Evolutionary conservation across 1,140 invertebrate species (phyloP), one percentile per base, ranked within the genome.

Genomic region (Pogonognathellus flavescens): DNA sequence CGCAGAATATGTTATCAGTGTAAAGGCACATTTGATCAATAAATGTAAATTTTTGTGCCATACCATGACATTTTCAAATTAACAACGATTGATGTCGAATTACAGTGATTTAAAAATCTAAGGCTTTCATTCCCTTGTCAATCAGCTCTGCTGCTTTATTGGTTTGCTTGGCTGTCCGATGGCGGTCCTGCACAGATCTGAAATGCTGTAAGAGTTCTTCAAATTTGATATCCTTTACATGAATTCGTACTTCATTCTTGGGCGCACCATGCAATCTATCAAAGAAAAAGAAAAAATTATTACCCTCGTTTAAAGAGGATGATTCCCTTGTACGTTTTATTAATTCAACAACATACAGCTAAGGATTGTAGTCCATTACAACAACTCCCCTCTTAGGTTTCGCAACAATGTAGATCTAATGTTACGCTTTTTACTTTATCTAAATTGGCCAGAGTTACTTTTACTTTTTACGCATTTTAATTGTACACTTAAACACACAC

Each of bases 141-240:
- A 89, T 88, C 14, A 91, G 41, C 41, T 88, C 89, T 49, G 90
- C 89, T 52, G 89, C 90, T 59, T 91, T 90, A 31, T 89, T 90
- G 13, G 89, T 84, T 72, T 92, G 92, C 89, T 93, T 94, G 41
- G 92, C 92, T 82, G 92, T 91, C 87, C 92, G 92, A 86, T 94
- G 93, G 84, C 92, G 92, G 70, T 94, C 92, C 91, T 95, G 94
- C 57, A 94, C 92, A 70, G 89, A 88, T 60, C 93, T 91, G 89
- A 95, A 95, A 90, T 95, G 93, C 80, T 91, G 86, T 5, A 95
- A 89, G 6, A 95, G 89, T 84, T 93, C 90, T 22, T 92, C 89
- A 90, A 95, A 95, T 86, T 95, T 91, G 18, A 94, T 94, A 86
- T 90, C 89, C 62, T 90, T 90, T 80, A 87, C 87, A 86, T 50